A percentile compares a stretch with the other conserved stretches of the same genome.
These are phyloP conservation scores for Falcunculus frontatus DNA, from an alignment of 2,113 vertebrate genomes.

Conservation along the genomic window DNA sequence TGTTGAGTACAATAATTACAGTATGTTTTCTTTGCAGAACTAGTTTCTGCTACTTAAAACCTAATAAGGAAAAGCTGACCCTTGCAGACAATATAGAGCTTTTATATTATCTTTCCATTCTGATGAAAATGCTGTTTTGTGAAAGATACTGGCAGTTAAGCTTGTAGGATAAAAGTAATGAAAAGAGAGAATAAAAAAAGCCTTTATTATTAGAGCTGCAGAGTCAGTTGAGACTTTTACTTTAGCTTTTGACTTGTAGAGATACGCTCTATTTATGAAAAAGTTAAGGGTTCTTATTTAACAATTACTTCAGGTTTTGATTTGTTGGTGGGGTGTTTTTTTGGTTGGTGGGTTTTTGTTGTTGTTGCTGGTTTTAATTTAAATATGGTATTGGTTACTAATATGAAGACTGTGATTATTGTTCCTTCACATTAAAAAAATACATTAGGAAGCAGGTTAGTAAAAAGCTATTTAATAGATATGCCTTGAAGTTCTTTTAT, in stretches of 20 bases:
- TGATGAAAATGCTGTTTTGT: conserved; percentile 53
- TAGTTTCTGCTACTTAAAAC: conserved; percentile 69
- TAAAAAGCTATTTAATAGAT: neutral
- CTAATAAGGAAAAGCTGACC: conserved; percentile 73
- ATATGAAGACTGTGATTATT: neutral
- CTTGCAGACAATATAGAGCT: conserved; percentile 62
- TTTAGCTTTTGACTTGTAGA: conserved; percentile 38
- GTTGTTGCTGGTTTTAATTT: neutral
- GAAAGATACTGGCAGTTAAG: conserved; percentile 51
- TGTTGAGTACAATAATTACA: conserved; percentile 69
- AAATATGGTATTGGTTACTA: neutral
- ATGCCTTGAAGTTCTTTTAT: neutral
- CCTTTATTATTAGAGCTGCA: neutral
- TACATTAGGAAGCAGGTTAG: neutral
- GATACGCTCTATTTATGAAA: neutral
- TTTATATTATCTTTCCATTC: conserved; percentile 45
- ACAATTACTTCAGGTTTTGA: neutral
- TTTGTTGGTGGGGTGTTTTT: neutral
- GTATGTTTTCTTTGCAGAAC: conserved; percentile 63
- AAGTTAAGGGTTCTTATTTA: neutral
- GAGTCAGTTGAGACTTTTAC: conserved; percentile 19
- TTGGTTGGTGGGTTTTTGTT: neutral
- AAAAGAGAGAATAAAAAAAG: conserved; percentile 3
- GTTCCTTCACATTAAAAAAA: neutral
- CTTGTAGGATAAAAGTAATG: conserved; percentile 48